phyloP scores from a whole-genome alignment of 23 tunicate genomes.

The Halocynthia roretzi region DNA sequence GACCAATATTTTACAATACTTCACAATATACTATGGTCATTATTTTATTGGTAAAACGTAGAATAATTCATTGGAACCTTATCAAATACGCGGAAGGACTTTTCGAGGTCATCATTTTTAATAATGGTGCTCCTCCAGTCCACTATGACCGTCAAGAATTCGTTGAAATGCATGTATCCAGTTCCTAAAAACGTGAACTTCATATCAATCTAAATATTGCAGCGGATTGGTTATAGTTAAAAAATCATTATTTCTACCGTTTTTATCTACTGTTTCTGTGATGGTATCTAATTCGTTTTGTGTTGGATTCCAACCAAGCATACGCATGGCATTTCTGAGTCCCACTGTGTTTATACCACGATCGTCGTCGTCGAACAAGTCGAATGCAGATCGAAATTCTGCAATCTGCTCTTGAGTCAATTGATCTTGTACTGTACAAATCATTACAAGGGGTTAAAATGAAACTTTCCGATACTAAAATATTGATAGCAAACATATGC shows the following conservation, averaged over 20 bases:
- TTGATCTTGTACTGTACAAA: not conserved
- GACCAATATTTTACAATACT: no score
- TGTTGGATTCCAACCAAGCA: conserved; percentile 76
- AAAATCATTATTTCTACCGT: not conserved
- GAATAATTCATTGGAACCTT: conserved; percentile 18
- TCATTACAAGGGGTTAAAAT: no score
- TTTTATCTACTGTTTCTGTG: not conserved
- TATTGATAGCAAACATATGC: no score
- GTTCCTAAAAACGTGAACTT: conserved; percentile 17
- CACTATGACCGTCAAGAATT: conserved; percentile 39
- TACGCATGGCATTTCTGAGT: conserved; percentile 33
- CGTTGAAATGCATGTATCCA: conserved; percentile 31
- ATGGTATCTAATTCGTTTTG: conserved; percentile 39
- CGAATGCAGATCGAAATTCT: conserved; percentile 53
- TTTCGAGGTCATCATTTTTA: conserved; percentile 37
- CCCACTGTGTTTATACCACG: conserved; percentile 30
- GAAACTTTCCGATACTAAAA: not conserved
- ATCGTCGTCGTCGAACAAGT: conserved; percentile 81
- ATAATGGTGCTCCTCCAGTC: conserved; percentile 38
- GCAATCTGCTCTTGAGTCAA: not conserved
- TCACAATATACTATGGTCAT: not conserved
- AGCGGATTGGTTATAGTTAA: not conserved
- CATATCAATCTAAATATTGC: not conserved
- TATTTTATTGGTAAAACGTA: not conserved
- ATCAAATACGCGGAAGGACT: conserved; percentile 69